These are phyloP conservation scores for Halocaridina rubra DNA, from an alignment of 2,888 invertebrate species.

Conservation along the genomic window DNA sequence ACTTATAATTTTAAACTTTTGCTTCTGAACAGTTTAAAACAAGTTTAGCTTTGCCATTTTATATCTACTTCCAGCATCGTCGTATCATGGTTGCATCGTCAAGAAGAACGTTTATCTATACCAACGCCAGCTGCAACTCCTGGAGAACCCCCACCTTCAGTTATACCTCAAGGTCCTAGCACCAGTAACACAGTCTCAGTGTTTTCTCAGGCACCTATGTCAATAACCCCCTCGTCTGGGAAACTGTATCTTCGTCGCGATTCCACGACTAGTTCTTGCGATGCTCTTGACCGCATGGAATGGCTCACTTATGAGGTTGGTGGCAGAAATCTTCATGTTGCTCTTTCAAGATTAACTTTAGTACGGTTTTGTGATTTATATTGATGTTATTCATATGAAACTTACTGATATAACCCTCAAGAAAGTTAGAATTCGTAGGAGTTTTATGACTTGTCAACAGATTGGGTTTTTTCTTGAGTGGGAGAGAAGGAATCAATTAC, in stretches of 20 bases:
- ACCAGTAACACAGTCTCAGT: not conserved
- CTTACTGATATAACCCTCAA: too few species aligned
- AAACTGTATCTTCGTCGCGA: slow-evolving; percentile 52
- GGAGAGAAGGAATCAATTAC: too few species aligned
- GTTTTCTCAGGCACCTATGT: slow-evolving; percentile 16
- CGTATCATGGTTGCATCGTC: slow-evolving; percentile 82
- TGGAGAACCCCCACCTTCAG: slow-evolving; percentile 21
- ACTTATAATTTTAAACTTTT: too few species aligned
- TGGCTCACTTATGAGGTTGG: slow-evolving; percentile 60
- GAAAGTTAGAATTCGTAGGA: too few species aligned
- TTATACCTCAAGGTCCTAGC: not conserved
- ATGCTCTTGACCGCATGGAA: slow-evolving; percentile 75
- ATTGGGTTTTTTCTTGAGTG: too few species aligned
- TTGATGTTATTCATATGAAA: too few species aligned
- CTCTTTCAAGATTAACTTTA: too few species aligned
- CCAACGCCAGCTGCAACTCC: slow-evolving; percentile 32
- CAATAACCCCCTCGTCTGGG: slow-evolving; percentile 21
- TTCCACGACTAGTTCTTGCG: slow-evolving; percentile 44
- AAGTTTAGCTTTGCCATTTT: too few species aligned
- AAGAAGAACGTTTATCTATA: slow-evolving; percentile 72
- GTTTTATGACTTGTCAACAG: too few species aligned
- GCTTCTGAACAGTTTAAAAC: too few species aligned
- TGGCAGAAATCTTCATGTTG: too few species aligned
- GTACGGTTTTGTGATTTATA: too few species aligned
- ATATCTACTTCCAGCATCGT: slow-evolving; percentile 74